These are phyloP conservation scores for Oasisia sp. DNA, from an alignment of 2,888 invertebrate genomes.

Conservation along the genomic window DNA sequence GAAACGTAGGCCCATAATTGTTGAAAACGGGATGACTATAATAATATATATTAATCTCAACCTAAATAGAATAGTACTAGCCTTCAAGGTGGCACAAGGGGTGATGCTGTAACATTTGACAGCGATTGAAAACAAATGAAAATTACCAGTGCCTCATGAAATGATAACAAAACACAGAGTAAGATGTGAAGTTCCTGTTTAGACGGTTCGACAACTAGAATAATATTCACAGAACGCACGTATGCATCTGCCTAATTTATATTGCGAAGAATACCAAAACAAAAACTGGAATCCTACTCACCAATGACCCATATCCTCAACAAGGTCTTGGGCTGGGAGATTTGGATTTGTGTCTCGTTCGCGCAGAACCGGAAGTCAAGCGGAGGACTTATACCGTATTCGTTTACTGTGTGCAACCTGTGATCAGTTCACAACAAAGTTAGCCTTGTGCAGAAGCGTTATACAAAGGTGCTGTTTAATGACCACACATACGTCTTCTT, in stretches of 20 bases:
- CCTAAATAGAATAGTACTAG: too few relatives aligned
- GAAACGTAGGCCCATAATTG: background rate
- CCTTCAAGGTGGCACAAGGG: background rate
- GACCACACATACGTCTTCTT: too few relatives aligned
- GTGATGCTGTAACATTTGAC: too few relatives aligned
- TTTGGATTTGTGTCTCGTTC: background rate
- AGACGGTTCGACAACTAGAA: background rate
- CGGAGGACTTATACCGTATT: background rate
- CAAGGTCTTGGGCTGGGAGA: background rate
- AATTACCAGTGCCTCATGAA: too few relatives aligned
- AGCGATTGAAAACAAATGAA: too few relatives aligned
- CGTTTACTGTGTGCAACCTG: background rate
- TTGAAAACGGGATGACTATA: background rate
- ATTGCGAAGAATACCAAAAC: background rate
- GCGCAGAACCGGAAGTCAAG: background rate
- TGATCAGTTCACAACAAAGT: background rate
- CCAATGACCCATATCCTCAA: background rate
- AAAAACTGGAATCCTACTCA: background rate
- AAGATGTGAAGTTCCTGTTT: too few relatives aligned
- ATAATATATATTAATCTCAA: background rate
- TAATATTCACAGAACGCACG: background rate
- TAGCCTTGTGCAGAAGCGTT: background rate
- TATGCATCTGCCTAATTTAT: background rate
- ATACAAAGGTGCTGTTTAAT: background rate
- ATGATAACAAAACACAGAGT: too few relatives aligned